Base-by-base conservation (phyloP, 2,888 invertebrate species). In the Ariolimax columbianus region DNA sequence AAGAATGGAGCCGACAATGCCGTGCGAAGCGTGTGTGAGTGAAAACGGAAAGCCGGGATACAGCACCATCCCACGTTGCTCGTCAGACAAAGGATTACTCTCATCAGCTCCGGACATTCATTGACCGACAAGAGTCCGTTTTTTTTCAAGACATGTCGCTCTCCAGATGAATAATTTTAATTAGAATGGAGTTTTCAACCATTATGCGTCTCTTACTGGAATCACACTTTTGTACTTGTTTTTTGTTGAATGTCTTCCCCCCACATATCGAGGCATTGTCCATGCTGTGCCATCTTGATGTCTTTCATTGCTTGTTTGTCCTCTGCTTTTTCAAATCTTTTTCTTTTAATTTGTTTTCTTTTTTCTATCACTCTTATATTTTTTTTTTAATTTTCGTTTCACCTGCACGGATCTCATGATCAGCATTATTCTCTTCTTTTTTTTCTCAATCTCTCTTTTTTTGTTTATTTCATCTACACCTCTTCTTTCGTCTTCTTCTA, bases 241-340 rank as follows among this genome's bases (percentile, higher is more conserved):
- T 38, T 38, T 38, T 6, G 51, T 38, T 63, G 6, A 47, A 26
- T 78, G 23, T 30, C 36, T 63, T 38, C 59, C 68, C 59, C 77
- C n/a, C n/a, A n/a, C n/a, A n/a, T n/a, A n/a, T n/a, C n/a, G n/a
- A n/a, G n/a, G n/a, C n/a, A n/a, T n/a, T n/a, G n/a, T n/a, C n/a
- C n/a, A n/a, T n/a, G n/a, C n/a, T n/a, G n/a, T n/a, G n/a, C n/a
- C n/a, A n/a, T n/a, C n/a, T n/a, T n/a, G n/a, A n/a, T n/a, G n/a
- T n/a, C n/a, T n/a, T n/a, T n/a, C n/a, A n/a, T n/a, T 83, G 33
- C 77, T 66, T 77, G 36, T 84, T 30, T 70, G 55, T 51, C 66
- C 47, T 51, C 66, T 19, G 70, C 51, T 78, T n/a, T n/a, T n/a
- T n/a, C n/a, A n/a, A n/a, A n/a, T n/a, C n/a, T n/a, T n/a, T 33